Conservation (phyloP, 2,888 invertebrate genomes). For the Globia sparganii region DNA sequence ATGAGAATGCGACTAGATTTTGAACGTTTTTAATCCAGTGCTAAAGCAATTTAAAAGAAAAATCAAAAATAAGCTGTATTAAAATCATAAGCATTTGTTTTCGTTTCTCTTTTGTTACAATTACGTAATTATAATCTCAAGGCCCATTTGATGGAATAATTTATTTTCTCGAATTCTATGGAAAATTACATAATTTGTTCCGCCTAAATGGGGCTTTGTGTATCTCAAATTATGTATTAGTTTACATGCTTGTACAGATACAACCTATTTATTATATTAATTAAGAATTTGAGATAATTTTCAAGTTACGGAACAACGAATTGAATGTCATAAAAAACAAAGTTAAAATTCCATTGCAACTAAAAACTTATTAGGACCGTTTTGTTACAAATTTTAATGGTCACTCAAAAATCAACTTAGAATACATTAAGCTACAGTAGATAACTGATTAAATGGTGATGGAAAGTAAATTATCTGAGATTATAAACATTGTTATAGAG, state of each 20-base stretch:
- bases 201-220: background rate
- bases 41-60: slow-evolving; percentile 5
- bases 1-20: background rate
- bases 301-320: background rate
- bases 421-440: too few relatives aligned
- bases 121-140: background rate
- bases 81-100: slow-evolving; percentile 12
- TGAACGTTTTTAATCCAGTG: background rate
- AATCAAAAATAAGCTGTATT: slow-evolving; percentile 6
- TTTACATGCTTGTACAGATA: background rate
- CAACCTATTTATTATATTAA: background rate
- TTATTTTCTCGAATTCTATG: slow-evolving; percentile 5
- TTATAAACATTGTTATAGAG: too few relatives aligned
- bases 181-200: slow-evolving; percentile 23
- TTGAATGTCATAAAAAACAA: background rate
- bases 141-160: slow-evolving; percentile 23
- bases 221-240: background rate
- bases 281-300: background rate
- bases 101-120: slow-evolving; percentile 23
- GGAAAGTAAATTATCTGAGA: too few relatives aligned
- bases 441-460: too few relatives aligned
- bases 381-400: background rate
- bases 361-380: background rate
- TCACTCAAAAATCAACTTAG: too few relatives aligned
- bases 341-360: background rate